Conservation (phyloP, 2,888 invertebrate genomes). For the Andrena haemorrhoa region DNA sequence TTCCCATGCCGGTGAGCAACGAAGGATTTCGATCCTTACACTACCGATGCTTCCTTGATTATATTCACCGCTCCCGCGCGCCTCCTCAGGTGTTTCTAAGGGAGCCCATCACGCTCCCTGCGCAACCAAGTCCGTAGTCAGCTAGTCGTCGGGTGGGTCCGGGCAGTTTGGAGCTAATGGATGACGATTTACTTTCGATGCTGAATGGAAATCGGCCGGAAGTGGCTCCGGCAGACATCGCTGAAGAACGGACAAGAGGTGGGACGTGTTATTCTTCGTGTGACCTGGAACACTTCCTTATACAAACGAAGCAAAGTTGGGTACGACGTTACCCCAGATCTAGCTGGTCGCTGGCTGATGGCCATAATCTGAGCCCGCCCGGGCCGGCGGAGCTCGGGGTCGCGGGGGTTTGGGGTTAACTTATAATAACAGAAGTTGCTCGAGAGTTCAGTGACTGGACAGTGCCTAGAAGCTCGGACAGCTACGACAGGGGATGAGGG, state of each 20-base stretch:
- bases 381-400: conserved; percentile 56
- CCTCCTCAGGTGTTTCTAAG: background rate
- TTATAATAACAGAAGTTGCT: conserved; percentile 85
- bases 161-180: conserved; percentile 8
- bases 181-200: conserved; percentile 31
- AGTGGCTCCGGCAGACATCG: conserved; percentile 41
- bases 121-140: too few species aligned
- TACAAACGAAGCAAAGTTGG: conserved; percentile 82
- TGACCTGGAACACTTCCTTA: conserved; percentile 81
- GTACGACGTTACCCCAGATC: conserved; percentile 78
- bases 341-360: conserved; percentile 82
- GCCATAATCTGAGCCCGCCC: conserved; percentile 82
- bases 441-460: conserved; percentile 83
- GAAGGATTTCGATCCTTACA: background rate
- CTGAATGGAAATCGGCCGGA: conserved; percentile 47
- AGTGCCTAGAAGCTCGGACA: conserved; percentile 78
- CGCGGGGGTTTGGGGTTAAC: conserved; percentile 80
- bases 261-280: conserved; percentile 83
- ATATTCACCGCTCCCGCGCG: background rate
- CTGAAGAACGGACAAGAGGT: conserved; percentile 75
- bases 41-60: background rate
- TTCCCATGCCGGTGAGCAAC: conserved; percentile 2
- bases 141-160: background rate
- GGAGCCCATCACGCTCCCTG: too few species aligned
- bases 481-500: conserved; percentile 81